A percentile compares a stretch with the other conserved stretches of the same genome.
Evolutionary conservation across 2,113 vertebrate genomes (phyloP).

Genomic region (Clarias magur): DNA sequence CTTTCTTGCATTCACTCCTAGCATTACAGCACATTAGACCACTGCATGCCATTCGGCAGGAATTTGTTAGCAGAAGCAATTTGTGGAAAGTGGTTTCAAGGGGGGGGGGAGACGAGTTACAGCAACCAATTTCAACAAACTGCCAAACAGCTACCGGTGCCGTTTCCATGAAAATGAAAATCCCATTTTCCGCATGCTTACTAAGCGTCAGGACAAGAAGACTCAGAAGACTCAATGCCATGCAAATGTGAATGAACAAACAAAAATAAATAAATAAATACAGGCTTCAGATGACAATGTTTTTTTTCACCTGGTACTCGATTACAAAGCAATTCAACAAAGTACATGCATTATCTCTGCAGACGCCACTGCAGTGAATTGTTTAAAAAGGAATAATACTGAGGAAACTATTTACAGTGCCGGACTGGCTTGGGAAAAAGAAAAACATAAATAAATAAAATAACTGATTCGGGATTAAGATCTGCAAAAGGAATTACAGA

Average conservation of each 20-base stretch:
- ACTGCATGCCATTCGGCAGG: background rate
- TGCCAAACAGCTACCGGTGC: conserved; percentile 19
- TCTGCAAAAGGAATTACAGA: conserved; percentile 59
- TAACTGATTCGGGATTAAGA: conserved; percentile 52
- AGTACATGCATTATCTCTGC: conserved; percentile 6
- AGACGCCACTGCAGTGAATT: background rate
- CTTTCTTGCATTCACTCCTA: background rate
- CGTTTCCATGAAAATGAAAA: conserved; percentile 3
- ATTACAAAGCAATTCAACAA: conserved; percentile 18
- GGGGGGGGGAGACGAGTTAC: background rate
- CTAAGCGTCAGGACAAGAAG: conserved; percentile 4
- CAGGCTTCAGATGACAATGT: conserved; percentile 14
- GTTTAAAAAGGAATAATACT: background rate
- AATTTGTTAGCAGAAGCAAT: background rate
- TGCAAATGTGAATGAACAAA: conserved; percentile 30
- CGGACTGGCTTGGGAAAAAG: background rate
- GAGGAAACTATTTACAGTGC: conserved; percentile 2
- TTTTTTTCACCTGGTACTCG: conserved; percentile 2
- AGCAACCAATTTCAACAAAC: conserved; percentile 29
- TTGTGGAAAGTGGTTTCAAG: background rate
- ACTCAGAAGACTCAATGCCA: conserved; percentile 4
- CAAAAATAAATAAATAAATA: background rate
- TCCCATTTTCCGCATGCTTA: conserved; percentile 20
- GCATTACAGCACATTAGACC: background rate
- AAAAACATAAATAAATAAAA: conserved; percentile 12